Conservation (phyloP, 1,140 invertebrate species). For the Arctopsyche grandis region DNA sequence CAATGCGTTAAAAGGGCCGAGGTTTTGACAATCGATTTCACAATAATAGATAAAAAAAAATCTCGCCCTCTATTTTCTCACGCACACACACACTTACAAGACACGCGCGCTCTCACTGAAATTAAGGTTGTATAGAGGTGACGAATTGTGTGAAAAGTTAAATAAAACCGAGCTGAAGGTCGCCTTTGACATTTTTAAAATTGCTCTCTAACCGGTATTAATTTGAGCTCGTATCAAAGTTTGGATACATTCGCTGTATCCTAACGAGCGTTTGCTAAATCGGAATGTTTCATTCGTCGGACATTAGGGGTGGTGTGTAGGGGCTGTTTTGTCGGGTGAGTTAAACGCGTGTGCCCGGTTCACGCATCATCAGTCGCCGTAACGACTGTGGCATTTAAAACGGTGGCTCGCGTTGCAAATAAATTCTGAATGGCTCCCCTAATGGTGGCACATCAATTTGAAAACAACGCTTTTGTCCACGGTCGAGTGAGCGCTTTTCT, state of each 20-base stretch:
- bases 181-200: not conserved
- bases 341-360: constrained; percentile 4
- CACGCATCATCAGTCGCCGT: constrained; percentile 30
- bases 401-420: constrained; percentile 15
- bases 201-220: not conserved
- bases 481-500: not conserved
- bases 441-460: constrained; percentile 28
- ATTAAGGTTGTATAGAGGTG: no score
- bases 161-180: not conserved
- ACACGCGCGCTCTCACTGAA: no score
- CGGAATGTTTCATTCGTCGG: not conserved
- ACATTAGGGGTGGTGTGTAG: not conserved
- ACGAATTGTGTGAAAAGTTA: not conserved
- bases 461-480: constrained; percentile 19
- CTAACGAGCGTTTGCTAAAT: not conserved
- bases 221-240: not conserved
- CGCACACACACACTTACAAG: not conserved
- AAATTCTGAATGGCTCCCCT: constrained; percentile 29
- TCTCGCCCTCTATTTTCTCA: not conserved
- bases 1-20: not conserved
- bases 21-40: constrained; percentile 10
- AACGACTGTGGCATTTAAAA: constrained; percentile 22
- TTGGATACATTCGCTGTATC: not conserved
- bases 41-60: not conserved
- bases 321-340: not conserved